phyloP scores from a whole-genome alignment of 2,797 vertebrate genomes.

The Pipistrellus pygmaeus region DNA sequence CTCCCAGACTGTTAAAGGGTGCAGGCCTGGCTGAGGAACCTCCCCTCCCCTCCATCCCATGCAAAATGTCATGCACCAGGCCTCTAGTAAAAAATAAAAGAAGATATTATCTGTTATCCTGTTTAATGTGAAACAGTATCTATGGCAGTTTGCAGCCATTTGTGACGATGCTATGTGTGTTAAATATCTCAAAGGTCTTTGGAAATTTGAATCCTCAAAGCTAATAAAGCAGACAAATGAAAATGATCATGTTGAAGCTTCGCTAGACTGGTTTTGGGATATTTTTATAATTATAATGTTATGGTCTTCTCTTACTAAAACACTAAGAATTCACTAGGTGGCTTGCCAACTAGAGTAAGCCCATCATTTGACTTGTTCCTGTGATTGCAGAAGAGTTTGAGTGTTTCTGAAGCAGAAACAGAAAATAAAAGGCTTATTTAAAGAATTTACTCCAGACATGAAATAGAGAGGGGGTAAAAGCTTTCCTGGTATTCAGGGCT shows the following conservation, averaged over 20 bases:
- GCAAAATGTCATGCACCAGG: no score
- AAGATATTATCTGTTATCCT: conserved; percentile 18
- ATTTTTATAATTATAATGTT: conserved; percentile 75
- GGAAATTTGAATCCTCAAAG: conserved; percentile 65
- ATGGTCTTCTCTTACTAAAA: conserved; percentile 68
- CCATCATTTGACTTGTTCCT: conserved; percentile 41
- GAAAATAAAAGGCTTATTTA: conserved; percentile 26
- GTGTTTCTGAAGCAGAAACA: conserved; percentile 64
- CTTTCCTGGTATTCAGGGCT: background rate
- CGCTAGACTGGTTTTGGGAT: conserved; percentile 63
- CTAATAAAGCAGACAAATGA: conserved; percentile 72
- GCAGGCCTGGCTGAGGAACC: no score
- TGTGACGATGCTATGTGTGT: background rate
- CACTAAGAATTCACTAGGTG: conserved; percentile 62
- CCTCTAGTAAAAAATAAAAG: conserved; percentile 34
- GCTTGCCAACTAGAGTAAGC: conserved; percentile 27
- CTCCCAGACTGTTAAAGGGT: no score
- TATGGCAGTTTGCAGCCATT: conserved; percentile 4
- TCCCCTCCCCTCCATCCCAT: no score
- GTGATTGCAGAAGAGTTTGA: conserved; percentile 19
- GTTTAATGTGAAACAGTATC: conserved; percentile 12
- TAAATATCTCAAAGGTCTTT: conserved; percentile 55
- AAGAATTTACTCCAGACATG: conserved; percentile 29
- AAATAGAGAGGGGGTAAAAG: background rate
- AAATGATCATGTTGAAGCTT: conserved; percentile 70